These are phyloP conservation scores for Peucedramus taeniatus DNA, from an alignment of 2,113 vertebrate genomes.

Conservation along the genomic window DNA sequence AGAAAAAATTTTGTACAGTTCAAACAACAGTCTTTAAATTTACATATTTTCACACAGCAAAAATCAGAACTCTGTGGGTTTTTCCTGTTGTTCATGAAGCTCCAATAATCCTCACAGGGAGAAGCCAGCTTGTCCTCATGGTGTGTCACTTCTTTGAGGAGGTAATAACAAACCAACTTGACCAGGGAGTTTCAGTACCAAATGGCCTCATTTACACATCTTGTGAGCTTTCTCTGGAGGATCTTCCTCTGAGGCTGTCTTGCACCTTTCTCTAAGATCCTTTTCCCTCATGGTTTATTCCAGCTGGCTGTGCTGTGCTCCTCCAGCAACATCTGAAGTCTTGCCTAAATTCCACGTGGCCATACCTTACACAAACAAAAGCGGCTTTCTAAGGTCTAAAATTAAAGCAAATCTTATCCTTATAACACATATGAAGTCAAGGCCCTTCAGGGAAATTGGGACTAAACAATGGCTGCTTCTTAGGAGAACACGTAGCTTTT, in stretches of 20 bases:
- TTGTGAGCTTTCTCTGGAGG: not conserved
- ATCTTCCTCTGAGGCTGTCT: not conserved
- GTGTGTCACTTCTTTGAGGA: not conserved
- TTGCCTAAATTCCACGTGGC: not conserved
- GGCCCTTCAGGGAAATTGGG: not conserved
- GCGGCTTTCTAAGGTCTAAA: not conserved
- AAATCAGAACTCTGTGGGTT: not conserved
- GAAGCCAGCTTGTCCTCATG: not conserved
- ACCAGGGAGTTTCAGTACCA: not conserved
- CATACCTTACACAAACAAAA: not conserved
- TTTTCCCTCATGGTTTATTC: not conserved
- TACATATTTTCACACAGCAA: not conserved
- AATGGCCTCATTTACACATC: not conserved
- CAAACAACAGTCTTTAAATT: not conserved
- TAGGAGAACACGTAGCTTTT: not conserved
- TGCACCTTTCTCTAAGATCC: not conserved
- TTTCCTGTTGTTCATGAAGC: not conserved
- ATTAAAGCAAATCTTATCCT: not conserved
- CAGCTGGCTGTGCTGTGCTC: not conserved
- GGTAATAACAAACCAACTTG: not conserved
- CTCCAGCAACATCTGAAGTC: not conserved
- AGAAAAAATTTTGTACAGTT: not conserved
- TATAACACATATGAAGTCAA: not conserved
- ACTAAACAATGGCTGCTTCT: not conserved
- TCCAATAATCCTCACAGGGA: not conserved